phyloP scores from a whole-genome alignment of 2,888 invertebrate genomes.

The Lasioglossum vierecki region DNA sequence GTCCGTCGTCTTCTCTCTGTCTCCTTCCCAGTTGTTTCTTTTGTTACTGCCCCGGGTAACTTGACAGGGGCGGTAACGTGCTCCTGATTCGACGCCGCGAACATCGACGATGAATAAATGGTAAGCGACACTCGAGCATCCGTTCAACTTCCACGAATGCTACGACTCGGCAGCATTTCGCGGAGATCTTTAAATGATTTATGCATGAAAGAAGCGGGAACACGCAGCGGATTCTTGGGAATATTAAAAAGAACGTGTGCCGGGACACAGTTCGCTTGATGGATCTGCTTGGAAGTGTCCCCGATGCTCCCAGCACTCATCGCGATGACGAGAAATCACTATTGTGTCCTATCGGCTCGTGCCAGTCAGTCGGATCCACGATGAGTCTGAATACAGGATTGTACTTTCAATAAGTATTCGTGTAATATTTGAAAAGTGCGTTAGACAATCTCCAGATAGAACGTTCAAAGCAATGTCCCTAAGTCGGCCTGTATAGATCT shows the following conservation, averaged over 20 bases:
- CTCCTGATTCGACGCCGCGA: slow-evolving; percentile 22
- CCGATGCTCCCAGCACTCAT: neutral
- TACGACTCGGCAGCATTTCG: neutral
- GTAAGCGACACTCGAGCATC: neutral
- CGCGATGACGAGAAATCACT: neutral
- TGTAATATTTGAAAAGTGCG: no score
- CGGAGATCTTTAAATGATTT: slow-evolving; percentile 9
- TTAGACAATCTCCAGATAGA: no score
- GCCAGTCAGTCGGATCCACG: neutral
- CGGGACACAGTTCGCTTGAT: neutral
- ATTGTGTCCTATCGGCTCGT: neutral
- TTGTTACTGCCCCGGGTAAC: slow-evolving; percentile 13
- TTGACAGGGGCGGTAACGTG: slow-evolving; percentile 22
- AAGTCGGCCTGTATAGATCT: no score
- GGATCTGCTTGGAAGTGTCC: neutral
- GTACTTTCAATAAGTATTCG: no score
- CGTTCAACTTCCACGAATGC: neutral
- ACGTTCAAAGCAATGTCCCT: no score
- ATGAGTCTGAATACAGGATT: no score
- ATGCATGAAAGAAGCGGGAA: slow-evolving; percentile 3
- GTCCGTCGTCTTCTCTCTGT: slow-evolving; percentile 9
- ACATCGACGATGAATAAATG: slow-evolving; percentile 15
- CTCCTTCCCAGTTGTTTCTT: slow-evolving; percentile 18
- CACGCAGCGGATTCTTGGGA: neutral
- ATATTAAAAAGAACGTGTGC: neutral